Base-by-base conservation (phyloP, 2,113 vertebrate species). In the cattle (Bos taurus) region DNA sequence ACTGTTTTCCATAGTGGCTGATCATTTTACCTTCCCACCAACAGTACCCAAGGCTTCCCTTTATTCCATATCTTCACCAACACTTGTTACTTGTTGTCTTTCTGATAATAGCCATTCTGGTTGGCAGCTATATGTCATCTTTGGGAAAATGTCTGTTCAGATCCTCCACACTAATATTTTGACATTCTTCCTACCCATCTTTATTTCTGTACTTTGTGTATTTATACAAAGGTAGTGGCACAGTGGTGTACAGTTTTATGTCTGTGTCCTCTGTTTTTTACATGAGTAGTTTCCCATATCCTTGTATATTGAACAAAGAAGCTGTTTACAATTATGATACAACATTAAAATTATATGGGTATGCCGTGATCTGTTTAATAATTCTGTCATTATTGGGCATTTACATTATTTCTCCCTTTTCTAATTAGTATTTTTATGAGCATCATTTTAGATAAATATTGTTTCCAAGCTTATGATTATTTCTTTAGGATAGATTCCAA, bases 371-470 rank as follows among this genome's bases (percentile, higher is more conserved):
- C 40, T 84, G 12, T 57, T 71, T 84, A 80, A 46, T 7, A 21
- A 40, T 81, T 67, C 82, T 74, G 59, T 97, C 57, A 88, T 71
- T 80, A 40, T 57, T 91, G 6, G 11, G 2, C 33, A 59, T 21
- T 89, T 92, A 67, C 12, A 43, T 82, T 46, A 7, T 88, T 81
- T 90, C 59, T 90, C 46, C 67, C 88, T 97, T 96, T 83, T 23
- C 62, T 83, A 74, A 64, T 13, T 91, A 67, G 43, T 90, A 77
- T 83, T 95, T 96, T 97, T 91, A 28, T 93, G 57, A 93, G 71
- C 50, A 36, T 87, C 57, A 77, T 90, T 93, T 93, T 23, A 94
- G 15, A 93, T 90, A 91, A 93, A 95, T 64, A 17, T 25, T 82
- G 6, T 83, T 23, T 88, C 82, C 85, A 93, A 94, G 71, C 46